phyloP scores from a whole-genome alignment of 2,888 invertebrate genomes.

The Andrena hattorfiana region DNA sequence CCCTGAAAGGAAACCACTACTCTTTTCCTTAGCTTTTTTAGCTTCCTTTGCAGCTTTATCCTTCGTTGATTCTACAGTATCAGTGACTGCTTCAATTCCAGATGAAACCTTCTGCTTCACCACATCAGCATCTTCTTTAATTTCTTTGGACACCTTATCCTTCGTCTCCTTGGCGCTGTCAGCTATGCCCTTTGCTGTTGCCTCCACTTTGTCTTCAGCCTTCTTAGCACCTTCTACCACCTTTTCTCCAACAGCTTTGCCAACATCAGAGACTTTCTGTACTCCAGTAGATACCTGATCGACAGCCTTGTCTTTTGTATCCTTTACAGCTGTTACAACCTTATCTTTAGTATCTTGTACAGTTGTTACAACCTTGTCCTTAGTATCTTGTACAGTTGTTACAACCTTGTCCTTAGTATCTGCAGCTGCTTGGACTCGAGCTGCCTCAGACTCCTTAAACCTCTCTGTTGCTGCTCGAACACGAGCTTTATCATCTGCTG shows the following conservation, averaged over 20 bases:
- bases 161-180: slow-evolving; percentile 66
- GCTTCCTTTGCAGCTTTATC: slow-evolving; percentile 62
- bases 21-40: slow-evolving; percentile 70
- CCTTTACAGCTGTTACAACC: slow-evolving; percentile 7
- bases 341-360: slow-evolving; percentile 46
- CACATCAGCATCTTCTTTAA: slow-evolving; percentile 59
- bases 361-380: slow-evolving; percentile 53
- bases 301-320: neutral
- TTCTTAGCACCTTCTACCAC: neutral
- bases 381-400: slow-evolving; percentile 30
- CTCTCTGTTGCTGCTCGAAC: slow-evolving; percentile 22
- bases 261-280: slow-evolving; percentile 7
- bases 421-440: slow-evolving; percentile 58
- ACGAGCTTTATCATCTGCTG: slow-evolving; percentile 57
- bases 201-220: neutral
- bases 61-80: slow-evolving; percentile 52
- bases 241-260: neutral
- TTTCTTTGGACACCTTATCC: slow-evolving; percentile 80
- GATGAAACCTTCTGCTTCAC: slow-evolving; percentile 62
- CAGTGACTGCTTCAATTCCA: slow-evolving; percentile 56
- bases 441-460: slow-evolving; percentile 54
- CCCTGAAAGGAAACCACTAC: slow-evolving; percentile 68
- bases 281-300: neutral
- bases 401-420: slow-evolving; percentile 76
- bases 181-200: neutral